Percentiles rank a stretch among this genome's conserved stretches.
Evolutionary conservation across 2,113 vertebrate species (phyloP).

Genomic region (Datnioides undecimradiatus): DNA sequence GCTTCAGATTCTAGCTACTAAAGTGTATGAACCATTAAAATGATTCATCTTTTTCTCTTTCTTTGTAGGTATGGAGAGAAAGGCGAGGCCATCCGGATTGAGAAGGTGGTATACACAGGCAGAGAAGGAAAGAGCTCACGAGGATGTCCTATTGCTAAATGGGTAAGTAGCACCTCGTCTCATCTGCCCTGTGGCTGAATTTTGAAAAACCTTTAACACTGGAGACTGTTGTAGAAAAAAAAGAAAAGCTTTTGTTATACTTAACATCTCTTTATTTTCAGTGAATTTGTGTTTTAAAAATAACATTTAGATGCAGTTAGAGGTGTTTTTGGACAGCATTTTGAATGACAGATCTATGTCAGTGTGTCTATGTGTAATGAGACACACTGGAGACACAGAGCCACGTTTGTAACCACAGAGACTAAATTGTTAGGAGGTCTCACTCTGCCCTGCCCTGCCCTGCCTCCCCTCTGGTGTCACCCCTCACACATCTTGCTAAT

Average conservation of each 20-base stretch:
- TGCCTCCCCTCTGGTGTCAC: slow-evolving; percentile 4
- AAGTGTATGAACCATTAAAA: neutral
- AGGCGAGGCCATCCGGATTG: slow-evolving; percentile 94
- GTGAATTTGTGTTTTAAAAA: neutral
- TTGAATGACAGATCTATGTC: too few species aligned
- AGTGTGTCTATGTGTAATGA: slow-evolving; percentile 29
- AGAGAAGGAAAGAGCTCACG: slow-evolving; percentile 97
- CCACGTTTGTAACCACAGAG: slow-evolving; percentile 49
- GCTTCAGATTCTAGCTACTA: neutral
- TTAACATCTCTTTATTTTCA: neutral
- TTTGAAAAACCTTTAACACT: neutral
- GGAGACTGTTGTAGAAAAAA: neutral
- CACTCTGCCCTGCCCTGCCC: slow-evolving; percentile 29
- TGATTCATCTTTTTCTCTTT: neutral
- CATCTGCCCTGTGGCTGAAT: neutral
- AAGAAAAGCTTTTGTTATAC: neutral
- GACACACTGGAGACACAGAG: slow-evolving; percentile 42
- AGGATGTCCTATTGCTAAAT: slow-evolving; percentile 98
- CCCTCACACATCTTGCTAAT: slow-evolving; percentile 60
- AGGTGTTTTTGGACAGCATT: too few species aligned
- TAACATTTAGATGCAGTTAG: too few species aligned
- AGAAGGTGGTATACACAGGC: slow-evolving; percentile 96
- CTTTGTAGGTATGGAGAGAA: slow-evolving; percentile 92
- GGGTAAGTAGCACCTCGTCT: slow-evolving; percentile 87
- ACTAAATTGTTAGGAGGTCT: slow-evolving; percentile 61